Conservation (phyloP, 2,888 invertebrate genomes). For the Elysia crispata region DNA sequence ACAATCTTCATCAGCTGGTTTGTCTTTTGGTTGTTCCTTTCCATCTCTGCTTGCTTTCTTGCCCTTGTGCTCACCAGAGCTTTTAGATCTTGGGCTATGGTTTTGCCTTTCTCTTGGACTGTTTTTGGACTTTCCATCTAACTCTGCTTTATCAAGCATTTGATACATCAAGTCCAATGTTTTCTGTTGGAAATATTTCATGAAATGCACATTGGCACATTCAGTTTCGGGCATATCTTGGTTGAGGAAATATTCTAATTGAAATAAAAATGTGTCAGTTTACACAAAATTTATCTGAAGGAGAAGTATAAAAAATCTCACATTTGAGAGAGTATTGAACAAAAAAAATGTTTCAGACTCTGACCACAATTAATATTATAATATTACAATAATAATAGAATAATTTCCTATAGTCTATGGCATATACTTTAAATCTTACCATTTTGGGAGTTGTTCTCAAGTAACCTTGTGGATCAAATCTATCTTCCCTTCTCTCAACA, state of each 20-base stretch:
- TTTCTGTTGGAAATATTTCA: constrained; percentile 57
- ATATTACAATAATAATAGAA: no score
- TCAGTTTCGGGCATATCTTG: no score
- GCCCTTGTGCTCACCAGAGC: constrained; percentile 11
- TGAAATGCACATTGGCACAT: no score
- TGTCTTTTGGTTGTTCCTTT: background rate
- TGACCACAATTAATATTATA: no score
- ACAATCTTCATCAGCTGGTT: background rate
- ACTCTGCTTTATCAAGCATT: constrained; percentile 60
- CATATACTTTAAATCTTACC: constrained; percentile 56
- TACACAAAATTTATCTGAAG: no score
- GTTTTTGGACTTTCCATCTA: constrained; percentile 49
- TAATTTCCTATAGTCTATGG: no score
- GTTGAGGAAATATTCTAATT: no score
- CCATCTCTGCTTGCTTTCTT: background rate
- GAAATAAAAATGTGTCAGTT: no score
- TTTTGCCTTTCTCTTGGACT: constrained; percentile 9
- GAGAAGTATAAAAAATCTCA: no score
- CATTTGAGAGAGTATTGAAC: no score
- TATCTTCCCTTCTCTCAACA: constrained; percentile 60
- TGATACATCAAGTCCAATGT: constrained; percentile 64
- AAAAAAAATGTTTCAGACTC: no score
- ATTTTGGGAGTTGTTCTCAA: constrained; percentile 64
- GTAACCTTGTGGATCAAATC: constrained; percentile 63
- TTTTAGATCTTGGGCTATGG: constrained; percentile 6